A percentile compares a stretch with the other conserved stretches of the same genome.
These are phyloP conservation scores for Theropithecus gelada DNA, from an alignment of 2,113 vertebrate genomes.

Conservation along the genomic window DNA sequence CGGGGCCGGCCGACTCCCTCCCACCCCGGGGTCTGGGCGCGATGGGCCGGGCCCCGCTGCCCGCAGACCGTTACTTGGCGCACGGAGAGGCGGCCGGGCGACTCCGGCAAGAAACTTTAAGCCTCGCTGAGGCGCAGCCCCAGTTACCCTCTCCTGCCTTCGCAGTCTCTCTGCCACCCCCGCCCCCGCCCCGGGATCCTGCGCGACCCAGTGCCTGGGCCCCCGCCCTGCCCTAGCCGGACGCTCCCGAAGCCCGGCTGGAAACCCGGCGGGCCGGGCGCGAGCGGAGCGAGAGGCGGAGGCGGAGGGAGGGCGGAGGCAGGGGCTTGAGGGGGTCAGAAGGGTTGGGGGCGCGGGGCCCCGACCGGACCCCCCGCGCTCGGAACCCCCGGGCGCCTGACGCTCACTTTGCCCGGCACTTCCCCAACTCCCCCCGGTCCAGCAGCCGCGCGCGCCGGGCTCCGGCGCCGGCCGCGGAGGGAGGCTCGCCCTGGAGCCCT, in stretches of 20 bases:
- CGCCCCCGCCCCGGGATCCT: conserved; percentile 8
- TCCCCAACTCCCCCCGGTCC: conserved; percentile 73
- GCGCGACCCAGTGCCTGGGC: not conserved
- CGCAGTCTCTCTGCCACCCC: not conserved
- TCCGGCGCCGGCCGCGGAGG: conserved; percentile 62
- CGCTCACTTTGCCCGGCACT: conserved; percentile 75
- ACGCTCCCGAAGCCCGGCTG: conserved; percentile 34
- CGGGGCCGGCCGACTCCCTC: conserved; percentile 45
- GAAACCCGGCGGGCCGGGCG: conserved; percentile 44
- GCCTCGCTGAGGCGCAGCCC: conserved; percentile 37
- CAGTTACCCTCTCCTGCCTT: not conserved
- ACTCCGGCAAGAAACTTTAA: conserved; percentile 78
- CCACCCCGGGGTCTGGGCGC: conserved; percentile 37
- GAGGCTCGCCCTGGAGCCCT: conserved; percentile 71
- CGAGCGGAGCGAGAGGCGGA: not conserved
- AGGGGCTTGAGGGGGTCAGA: not conserved
- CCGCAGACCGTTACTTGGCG: conserved; percentile 75
- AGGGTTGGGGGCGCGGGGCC: conserved; percentile 8
- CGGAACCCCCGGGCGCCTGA: conserved; percentile 42
- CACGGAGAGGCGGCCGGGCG: conserved; percentile 32
- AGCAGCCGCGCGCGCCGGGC: conserved; percentile 63
- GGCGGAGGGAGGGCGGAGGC: not conserved
- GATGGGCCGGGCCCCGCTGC: conserved; percentile 58
- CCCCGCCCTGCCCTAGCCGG: conserved; percentile 63
- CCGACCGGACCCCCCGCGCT: not conserved